These are phyloP conservation scores for Prietella phreatophila DNA, from an alignment of 2,113 vertebrate genomes.

Conservation along the genomic window DNA sequence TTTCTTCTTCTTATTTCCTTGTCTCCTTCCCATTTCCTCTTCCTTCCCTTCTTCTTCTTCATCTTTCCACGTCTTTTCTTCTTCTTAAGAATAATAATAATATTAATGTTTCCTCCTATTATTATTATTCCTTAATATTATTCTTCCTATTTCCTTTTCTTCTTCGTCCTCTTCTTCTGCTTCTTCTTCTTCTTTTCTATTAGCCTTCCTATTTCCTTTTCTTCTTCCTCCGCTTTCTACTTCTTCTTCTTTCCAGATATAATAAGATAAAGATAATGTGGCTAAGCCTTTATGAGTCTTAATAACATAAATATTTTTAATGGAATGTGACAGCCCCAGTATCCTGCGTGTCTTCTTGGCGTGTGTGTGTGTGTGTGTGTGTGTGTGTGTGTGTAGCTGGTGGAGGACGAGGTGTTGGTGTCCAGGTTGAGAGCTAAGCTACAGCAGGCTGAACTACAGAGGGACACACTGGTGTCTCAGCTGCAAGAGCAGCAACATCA, in stretches of 20 bases:
- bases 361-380: conserved; percentile 22
- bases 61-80: no score
- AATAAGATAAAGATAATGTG: no score
- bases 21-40: no score
- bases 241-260: background rate
- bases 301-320: background rate
- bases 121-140: background rate
- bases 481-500: conserved; percentile 45
- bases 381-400: conserved; percentile 44
- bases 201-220: background rate
- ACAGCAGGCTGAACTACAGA: conserved; percentile 47
- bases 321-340: no score
- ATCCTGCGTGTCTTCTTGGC: background rate
- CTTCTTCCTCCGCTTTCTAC: background rate
- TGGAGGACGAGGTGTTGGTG: conserved; percentile 50
- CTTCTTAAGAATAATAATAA: no score
- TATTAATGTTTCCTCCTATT: background rate
- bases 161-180: background rate
- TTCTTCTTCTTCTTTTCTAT: no score
- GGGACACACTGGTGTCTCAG: conserved; percentile 34
- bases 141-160: background rate
- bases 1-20: no score
- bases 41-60: no score
- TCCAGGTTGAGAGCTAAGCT: conserved; percentile 51
- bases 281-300: background rate